Evolutionary conservation across 2,797 vertebrate genomes (phyloP).

Genomic region (Muscicapa striata): DNA sequence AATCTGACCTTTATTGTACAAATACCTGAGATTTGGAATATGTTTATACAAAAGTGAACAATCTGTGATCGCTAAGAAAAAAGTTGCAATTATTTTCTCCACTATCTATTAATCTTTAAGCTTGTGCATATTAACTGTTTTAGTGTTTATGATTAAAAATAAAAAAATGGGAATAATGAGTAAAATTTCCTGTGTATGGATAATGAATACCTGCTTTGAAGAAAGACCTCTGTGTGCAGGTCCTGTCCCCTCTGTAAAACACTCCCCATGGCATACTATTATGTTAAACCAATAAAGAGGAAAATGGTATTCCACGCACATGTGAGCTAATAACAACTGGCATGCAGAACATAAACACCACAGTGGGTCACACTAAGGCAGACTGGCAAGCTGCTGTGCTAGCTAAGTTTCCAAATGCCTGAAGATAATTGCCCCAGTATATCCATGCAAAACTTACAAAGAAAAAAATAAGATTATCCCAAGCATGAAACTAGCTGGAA

Average conservation of each 20-base stretch:
- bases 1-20: background rate
- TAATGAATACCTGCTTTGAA: conserved; percentile 39
- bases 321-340: conserved; percentile 71
- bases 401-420: conserved; percentile 65
- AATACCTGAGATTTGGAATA: background rate
- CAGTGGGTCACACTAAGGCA: conserved; percentile 60
- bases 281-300: conserved; percentile 61
- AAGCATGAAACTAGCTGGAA: conserved; percentile 59
- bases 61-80: background rate
- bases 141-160: background rate
- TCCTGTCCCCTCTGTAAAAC: conserved; percentile 21
- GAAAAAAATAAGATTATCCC: conserved; percentile 63
- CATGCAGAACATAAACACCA: conserved; percentile 70
- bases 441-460: conserved; percentile 62
- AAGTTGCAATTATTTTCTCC: background rate
- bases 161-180: background rate
- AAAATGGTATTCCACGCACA: conserved; percentile 57
- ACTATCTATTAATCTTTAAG: background rate
- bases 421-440: conserved; percentile 56
- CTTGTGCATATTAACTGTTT: background rate
- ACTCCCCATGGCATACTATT: conserved; percentile 32
- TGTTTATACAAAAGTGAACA: background rate
- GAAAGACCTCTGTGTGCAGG: conserved; percentile 14
- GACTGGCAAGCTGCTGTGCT: conserved; percentile 61
- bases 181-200: background rate